Conservation (phyloP, 1,140 invertebrate species). For the Stenopsyche tienmushanensis region DNA sequence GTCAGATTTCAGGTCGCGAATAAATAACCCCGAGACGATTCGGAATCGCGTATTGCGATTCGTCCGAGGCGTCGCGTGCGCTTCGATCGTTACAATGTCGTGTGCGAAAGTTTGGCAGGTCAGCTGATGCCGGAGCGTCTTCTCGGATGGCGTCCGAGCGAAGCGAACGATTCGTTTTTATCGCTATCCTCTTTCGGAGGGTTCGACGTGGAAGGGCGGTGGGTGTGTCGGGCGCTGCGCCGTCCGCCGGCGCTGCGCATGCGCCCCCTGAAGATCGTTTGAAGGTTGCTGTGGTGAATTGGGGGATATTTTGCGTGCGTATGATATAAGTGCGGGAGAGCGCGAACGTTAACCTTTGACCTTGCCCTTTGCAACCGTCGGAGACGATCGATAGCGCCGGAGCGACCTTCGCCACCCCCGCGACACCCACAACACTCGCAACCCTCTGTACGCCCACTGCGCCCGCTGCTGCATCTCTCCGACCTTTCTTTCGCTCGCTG, state of each 20-base stretch:
- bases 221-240: background rate
- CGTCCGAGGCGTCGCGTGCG: too few species aligned
- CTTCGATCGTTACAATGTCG: background rate
- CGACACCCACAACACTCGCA: background rate
- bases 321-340: background rate
- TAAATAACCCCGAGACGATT: too few species aligned
- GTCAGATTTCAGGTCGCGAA: too few species aligned
- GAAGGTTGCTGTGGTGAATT: constrained; percentile 13
- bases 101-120: too few species aligned
- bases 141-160: too few species aligned
- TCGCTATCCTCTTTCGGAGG: too few species aligned
- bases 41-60: background rate
- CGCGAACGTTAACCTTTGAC: constrained; percentile 36
- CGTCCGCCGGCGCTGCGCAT: background rate
- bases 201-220: background rate
- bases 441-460: background rate
- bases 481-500: too few species aligned
- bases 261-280: background rate
- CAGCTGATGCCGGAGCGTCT: too few species aligned
- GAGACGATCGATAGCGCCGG: constrained; percentile 3
- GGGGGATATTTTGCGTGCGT: constrained; percentile 14
- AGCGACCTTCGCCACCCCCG: background rate
- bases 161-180: too few species aligned
- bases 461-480: too few species aligned
- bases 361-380: constrained; percentile 36